These are phyloP conservation scores for Meloe dianella DNA, from an alignment of 2,888 invertebrate genomes.

Conservation along the genomic window DNA sequence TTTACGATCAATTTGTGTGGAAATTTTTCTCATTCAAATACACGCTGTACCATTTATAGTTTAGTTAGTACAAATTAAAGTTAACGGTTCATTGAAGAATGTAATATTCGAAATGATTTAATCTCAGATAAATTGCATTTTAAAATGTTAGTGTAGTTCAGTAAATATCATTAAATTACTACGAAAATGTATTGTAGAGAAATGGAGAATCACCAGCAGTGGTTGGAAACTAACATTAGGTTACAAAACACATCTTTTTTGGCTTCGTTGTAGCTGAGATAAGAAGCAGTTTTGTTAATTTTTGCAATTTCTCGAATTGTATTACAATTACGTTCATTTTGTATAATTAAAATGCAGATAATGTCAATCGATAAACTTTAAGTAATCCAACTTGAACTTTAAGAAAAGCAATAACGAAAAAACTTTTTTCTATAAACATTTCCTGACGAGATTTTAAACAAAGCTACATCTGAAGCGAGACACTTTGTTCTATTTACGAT, in stretches of 20 bases:
- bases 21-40: not conserved
- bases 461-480: not conserved
- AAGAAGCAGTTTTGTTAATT: no score
- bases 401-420: not conserved
- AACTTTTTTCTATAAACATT: not conserved
- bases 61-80: not conserved
- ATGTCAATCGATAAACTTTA: no score
- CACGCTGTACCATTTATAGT: not conserved
- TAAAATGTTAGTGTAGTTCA: not conserved
- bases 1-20: slow-evolving; percentile 1
- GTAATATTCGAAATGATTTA: not conserved
- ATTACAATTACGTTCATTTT: no score
- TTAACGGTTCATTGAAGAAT: not conserved
- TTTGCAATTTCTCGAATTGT: no score
- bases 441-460: not conserved
- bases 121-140: not conserved
- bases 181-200: not conserved
- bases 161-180: not conserved
- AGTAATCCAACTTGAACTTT: no score
- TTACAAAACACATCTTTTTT: not conserved
- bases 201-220: not conserved
- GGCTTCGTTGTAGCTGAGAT: not conserved
- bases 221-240: not conserved
- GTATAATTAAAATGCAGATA: no score
- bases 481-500: not conserved